Evolutionary conservation across 1,140 invertebrate genomes (phyloP).

Genomic region (Drosophila sproati): DNA sequence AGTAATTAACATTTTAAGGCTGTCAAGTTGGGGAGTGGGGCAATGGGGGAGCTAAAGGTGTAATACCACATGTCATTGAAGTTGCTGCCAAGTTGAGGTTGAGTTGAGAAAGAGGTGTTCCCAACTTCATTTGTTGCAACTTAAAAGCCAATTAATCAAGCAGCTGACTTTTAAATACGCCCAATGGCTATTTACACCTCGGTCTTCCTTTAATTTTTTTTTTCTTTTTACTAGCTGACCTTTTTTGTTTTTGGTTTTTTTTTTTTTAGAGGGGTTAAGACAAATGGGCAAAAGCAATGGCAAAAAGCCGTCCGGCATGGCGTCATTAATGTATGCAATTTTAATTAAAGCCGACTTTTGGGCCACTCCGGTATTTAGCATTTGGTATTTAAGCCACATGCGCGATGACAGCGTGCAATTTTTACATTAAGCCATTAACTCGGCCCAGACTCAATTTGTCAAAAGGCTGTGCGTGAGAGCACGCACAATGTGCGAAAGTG

Average conservation of each 20-base stretch:
- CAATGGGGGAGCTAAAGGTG: background rate
- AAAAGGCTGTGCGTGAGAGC: slow-evolving; percentile 41
- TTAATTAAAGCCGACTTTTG: slow-evolving; percentile 70
- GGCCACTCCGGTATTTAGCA: slow-evolving; percentile 6
- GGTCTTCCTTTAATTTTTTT: background rate
- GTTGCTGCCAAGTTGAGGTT: background rate
- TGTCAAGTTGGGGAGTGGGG: background rate
- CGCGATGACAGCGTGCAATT: slow-evolving; percentile 74
- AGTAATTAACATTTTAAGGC: slow-evolving; percentile 42
- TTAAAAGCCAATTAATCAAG: slow-evolving; percentile 81
- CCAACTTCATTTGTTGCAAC: slow-evolving; percentile 69
- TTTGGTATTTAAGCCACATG: slow-evolving; percentile 17
- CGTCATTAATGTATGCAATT: slow-evolving; percentile 80
- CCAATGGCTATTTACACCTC: slow-evolving; percentile 27
- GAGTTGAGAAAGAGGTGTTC: slow-evolving; percentile 24
- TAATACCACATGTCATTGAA: slow-evolving; percentile 37
- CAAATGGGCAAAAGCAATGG: slow-evolving; percentile 28
- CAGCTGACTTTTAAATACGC: slow-evolving; percentile 68
- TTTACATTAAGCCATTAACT: slow-evolving; percentile 44
- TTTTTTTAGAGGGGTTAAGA: slow-evolving; percentile 10
- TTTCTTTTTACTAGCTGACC: slow-evolving; percentile 48
- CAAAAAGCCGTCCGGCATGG: slow-evolving; percentile 31
- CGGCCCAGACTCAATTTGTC: slow-evolving; percentile 66
- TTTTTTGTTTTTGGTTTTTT: slow-evolving; percentile 25
- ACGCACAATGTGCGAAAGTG: slow-evolving; percentile 28